These are phyloP conservation scores for Tragelaphus buxtoni DNA, from an alignment of 2,113 vertebrate species.

Conservation along the genomic window DNA sequence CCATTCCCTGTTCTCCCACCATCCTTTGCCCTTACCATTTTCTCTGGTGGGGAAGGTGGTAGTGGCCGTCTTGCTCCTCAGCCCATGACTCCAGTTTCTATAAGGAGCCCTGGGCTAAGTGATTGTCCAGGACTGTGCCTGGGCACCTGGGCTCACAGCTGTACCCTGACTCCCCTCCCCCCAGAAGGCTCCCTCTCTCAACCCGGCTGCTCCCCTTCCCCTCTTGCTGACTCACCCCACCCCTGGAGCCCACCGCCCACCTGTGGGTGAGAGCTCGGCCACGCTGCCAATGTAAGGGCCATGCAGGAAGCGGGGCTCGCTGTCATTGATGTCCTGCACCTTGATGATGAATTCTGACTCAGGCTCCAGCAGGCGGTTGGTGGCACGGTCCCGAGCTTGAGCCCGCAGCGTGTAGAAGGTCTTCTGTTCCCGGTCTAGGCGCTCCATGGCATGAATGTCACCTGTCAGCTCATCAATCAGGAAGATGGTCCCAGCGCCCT, in stretches of 20 bases:
- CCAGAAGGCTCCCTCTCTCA: neutral
- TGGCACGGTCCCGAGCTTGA: constrained; percentile 90
- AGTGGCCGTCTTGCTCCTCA: neutral
- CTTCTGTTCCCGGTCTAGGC: constrained; percentile 95
- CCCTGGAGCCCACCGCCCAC: constrained; percentile 71
- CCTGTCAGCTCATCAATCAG: constrained; percentile 96
- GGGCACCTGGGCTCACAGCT: neutral
- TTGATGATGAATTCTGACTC: constrained; percentile 99
- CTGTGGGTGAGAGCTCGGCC: constrained; percentile 93
- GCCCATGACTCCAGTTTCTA: neutral
- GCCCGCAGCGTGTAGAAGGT: constrained; percentile 95
- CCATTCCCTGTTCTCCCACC: too few relatives aligned
- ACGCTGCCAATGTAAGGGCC: constrained; percentile 97
- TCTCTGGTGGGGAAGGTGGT: neutral
- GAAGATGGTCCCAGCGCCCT: constrained; percentile 96
- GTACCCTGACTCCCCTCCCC: neutral
- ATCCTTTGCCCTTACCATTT: neutral
- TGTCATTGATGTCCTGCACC: constrained; percentile 99
- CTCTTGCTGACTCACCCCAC: neutral
- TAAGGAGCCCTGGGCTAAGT: neutral
- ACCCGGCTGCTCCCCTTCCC: rapidly evolving
- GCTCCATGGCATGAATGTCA: constrained; percentile 97
- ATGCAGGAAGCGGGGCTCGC: constrained; percentile 96
- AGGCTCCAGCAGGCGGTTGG: constrained; percentile 90
- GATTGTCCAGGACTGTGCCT: neutral